phyloP scores from a whole-genome alignment of 2,113 vertebrate genomes.

The Psammodynastes pulverulentus region DNA sequence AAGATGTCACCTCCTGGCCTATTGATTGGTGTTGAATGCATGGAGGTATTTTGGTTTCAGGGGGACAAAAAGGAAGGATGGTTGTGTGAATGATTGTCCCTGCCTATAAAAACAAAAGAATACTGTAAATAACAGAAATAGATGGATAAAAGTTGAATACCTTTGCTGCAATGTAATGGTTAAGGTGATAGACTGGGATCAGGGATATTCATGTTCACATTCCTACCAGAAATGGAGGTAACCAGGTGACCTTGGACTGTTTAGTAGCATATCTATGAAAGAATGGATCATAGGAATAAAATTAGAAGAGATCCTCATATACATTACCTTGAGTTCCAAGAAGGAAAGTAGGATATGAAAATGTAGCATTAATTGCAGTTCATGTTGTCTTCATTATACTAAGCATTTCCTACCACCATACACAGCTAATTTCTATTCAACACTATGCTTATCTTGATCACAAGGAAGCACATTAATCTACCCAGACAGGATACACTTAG shows the following conservation, averaged over 20 bases:
- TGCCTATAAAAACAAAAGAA: not conserved
- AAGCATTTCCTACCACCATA: not conserved
- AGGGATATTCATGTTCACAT: not conserved
- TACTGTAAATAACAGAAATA: not conserved
- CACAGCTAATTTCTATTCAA: not conserved
- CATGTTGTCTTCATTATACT: not conserved
- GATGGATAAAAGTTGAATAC: not conserved
- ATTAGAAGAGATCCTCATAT: not conserved
- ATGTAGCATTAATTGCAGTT: not conserved
- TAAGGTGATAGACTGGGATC: not conserved
- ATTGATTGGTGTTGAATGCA: not conserved
- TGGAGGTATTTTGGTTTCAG: not conserved
- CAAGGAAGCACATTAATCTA: not conserved
- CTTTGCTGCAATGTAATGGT: not conserved
- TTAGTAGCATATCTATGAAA: not conserved
- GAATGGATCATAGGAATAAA: not conserved
- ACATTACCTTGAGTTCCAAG: not conserved
- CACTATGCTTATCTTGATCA: not conserved
- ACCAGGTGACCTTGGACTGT: not conserved
- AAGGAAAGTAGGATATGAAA: not conserved
- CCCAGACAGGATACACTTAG: not conserved
- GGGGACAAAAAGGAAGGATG: not conserved
- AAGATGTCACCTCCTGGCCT: not conserved
- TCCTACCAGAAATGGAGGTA: not conserved
- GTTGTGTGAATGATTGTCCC: not conserved